phyloP scores from a whole-genome alignment of 2,888 invertebrate genomes.

The Scaptomyza flava region DNA sequence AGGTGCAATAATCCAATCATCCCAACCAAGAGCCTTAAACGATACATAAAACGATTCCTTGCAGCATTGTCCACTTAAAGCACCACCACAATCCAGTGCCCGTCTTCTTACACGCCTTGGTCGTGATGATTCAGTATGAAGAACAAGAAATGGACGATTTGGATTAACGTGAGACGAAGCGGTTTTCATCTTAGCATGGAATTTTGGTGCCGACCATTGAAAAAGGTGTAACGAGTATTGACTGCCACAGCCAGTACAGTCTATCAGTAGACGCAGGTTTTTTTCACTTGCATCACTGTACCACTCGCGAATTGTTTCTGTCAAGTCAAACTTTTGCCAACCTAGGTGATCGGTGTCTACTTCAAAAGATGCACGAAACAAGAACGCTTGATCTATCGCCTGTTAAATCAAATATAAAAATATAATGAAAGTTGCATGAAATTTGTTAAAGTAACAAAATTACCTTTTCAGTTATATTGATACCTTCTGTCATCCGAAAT shows the following conservation, averaged over 20 bases:
- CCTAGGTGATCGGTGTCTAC: conserved; percentile 89
- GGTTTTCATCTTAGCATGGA: conserved; percentile 14
- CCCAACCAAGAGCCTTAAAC: conserved; percentile 96
- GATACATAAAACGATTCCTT: conserved; percentile 96
- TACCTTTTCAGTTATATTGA: conserved; percentile 78
- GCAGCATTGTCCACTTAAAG: conserved; percentile 90
- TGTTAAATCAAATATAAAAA: conserved; percentile 62
- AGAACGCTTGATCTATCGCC: conserved; percentile 87
- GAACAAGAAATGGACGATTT: conserved; percentile 92
- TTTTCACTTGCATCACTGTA: conserved; percentile 80
- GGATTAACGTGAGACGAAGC: conserved; percentile 84
- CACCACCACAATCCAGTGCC: conserved; percentile 92
- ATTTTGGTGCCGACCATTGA: conserved; percentile 54
- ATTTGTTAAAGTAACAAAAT: conserved; percentile 10
- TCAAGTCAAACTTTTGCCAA: conserved; percentile 95
- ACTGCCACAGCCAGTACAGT: conserved; percentile 92
- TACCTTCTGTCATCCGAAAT: conserved; percentile 74
- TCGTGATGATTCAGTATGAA: conserved; percentile 90
- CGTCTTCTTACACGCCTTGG: conserved; percentile 90
- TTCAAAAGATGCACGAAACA: conserved; percentile 86
- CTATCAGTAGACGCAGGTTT: conserved; percentile 91
- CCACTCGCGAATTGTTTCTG: conserved; percentile 91
- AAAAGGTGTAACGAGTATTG: conserved; percentile 89
- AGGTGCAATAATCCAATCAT: conserved; percentile 97
- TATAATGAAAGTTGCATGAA: background rate